Base-by-base conservation (phyloP, 2,113 vertebrate genomes). In the Octodon degus region DNA sequence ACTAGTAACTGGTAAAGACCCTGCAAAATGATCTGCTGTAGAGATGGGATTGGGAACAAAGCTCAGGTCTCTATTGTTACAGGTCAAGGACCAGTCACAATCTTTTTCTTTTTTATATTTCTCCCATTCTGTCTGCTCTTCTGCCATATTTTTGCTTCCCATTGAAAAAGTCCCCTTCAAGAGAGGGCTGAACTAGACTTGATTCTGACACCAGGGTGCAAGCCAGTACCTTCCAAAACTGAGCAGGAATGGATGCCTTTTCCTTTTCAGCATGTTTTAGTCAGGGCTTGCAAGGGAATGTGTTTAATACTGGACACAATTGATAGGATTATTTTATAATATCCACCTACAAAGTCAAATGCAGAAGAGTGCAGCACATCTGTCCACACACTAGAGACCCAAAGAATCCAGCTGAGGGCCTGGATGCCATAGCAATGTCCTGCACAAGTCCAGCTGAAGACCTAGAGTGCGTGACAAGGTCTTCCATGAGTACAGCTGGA, bases 1-100 rank as follows among this genome's bases (percentile, higher is more conserved):
- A 0, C 22, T 12, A 30, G n/a, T 25, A 53, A 14, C 62, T 67
- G 11, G 70, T 30, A n/a, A 74, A 65, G 72, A 11, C 53, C 50
- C 25, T 43, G 70, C 25, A 50, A 63, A 86, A 32, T 32, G 0
- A 2, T 68, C 10, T 40, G 58, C 17, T 8, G 22, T 2, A 17
- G 70, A 40, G 11, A 40, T 58, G 34, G 62, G 1, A 2, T 72
- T 37, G 7, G 68, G 70, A 79, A 86, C 7, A 82, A 91, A 32
- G 47, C 70, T 89, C 89, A 93, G 13, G 55, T 91, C 27, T 80
- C 83, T 34, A 96, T 72, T n/a, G 65, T 86, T 82, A 96, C 34
- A 60, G 89, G 95, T 86, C 91, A 94, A 72, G 86, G 79, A 40
- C n/a, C 24, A 58, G 19, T 19, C 34, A 32, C 7, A 32, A 9